Base-by-base conservation (phyloP, 1,140 invertebrate genomes). In the Calephelis virginiensis region DNA sequence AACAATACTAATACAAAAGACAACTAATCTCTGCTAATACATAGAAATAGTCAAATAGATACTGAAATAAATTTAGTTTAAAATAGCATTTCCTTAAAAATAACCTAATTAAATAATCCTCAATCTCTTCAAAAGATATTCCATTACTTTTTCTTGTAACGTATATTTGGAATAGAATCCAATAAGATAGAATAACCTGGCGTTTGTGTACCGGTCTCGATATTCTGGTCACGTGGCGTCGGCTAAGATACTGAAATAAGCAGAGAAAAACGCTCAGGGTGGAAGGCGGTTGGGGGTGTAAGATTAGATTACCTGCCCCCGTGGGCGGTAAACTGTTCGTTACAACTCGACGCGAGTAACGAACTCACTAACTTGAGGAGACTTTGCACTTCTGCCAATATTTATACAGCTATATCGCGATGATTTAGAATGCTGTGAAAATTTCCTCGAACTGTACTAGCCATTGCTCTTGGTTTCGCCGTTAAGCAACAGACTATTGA, bases 231-330 rank as follows among this genome's bases (percentile, higher is more conserved):
- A 82, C 82, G 81, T 75, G n/a, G n/a, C 46, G 53, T 63, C 72
- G 74, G 67, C 74, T 80, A 74, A 80, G 82, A 85, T 85, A 81
- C 80, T 74, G 78, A 69, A 73, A 85, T 80, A 83, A 85, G 81
- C 78, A 81, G 73, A 73, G 77, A 80, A 82, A 83, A 82, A 76
- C 75, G 79, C 71, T 76, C 73, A 75, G 74, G 78, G 66, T 59
- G 67, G 62, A 49, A 59, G 61, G 9, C 14, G 63, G 56, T 28
- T 53, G 66, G 6, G 56, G 48, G 67, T 13, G 49, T 37, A 37
- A 59, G 53, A 69, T 50, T 82, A 77, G 77, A 81, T 82, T 83
- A 85, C 83, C 83, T 83, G 81, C 73, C 81, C 77, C 81, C 78
- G 72, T 73, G 72, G 77, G 74, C 76, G 78, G 77, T 78, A 82